Base-by-base conservation (phyloP, 2,113 vertebrate species). In the Sula dactylatra region DNA sequence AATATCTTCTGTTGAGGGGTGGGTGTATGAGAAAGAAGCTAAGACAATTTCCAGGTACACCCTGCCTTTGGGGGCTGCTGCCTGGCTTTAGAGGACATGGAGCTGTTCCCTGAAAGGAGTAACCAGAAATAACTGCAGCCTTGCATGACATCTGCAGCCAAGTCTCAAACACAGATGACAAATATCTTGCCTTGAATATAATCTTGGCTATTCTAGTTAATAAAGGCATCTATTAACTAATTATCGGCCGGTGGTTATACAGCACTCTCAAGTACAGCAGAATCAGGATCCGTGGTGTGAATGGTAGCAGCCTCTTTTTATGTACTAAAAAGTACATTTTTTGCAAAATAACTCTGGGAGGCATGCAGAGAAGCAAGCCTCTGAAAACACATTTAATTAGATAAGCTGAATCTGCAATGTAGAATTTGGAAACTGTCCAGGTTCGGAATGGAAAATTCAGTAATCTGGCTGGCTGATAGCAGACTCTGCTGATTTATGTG, bases 301-400 rank as follows among this genome's bases (percentile, higher is more conserved):
- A 38, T 16, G 25, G 40, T 36, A 82, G 52, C 77, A 61, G 52
- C 52, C 26, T 44, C 22, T 64, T 94, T 78, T 90, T 86, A 56
- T 31, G 16, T 18, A 45, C 44, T 18, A 17, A 45, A 45, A 45
- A 45, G 44, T 56, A 61, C 19, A 21, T 62, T 88, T 96, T 93
- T 84, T 84, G 44, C 69, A 89, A 80, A 95, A 89, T 79, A 76
- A 69, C 82, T 76, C 82, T 64, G n/a, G 50, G 52, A 94, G 47
- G 61, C 88, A 64, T 17, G 45, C 55, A 67, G 76, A 50, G 47
- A 66, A 82, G 80, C 65, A 88, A 91, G 83, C 83, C 56, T 94
- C 73, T 84, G 91, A 92, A 92, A 94, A 93, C 34, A 52, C 83
- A 62, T 76, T 92, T 92, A 84, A 88, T 94, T 95, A 96, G 88